Percentiles rank a stretch among this genome's conserved stretches.
Conservation (phyloP, 1,140 invertebrate genomes). For the Lysiphlebus fabarum region DNA sequence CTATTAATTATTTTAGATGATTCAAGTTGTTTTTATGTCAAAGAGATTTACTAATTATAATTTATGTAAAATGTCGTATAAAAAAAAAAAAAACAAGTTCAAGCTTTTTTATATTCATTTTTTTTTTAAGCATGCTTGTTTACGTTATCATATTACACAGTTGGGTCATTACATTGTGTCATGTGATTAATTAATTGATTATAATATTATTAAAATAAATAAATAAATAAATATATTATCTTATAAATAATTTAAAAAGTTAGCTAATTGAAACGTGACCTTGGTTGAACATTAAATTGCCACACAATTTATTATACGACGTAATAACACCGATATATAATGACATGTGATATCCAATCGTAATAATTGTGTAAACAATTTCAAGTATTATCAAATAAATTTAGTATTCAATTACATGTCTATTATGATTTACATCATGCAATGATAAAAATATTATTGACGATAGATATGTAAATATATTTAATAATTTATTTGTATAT, state of each 20-base stretch:
- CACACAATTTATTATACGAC: slow-evolving; percentile 1
- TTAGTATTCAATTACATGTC: background rate
- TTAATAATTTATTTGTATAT: background rate
- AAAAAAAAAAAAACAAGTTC: too few relatives aligned
- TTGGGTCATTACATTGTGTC: too few relatives aligned
- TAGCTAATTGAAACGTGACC: slow-evolving; percentile 14
- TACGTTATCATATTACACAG: too few relatives aligned
- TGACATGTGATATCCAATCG: background rate
- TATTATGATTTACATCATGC: too few relatives aligned
- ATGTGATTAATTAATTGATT: too few relatives aligned
- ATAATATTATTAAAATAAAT: too few relatives aligned
- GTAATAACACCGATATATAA: background rate
- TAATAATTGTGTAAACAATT: slow-evolving; percentile 9
- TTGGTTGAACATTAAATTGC: background rate
- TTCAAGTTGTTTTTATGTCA: slow-evolving; percentile 38
- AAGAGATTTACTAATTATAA: slow-evolving; percentile 38
- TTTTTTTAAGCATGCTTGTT: too few relatives aligned
- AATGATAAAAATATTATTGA: background rate
- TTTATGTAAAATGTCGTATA: slow-evolving; percentile 8
- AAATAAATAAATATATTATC: too few relatives aligned
- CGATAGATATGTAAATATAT: background rate
- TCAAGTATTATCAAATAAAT: background rate
- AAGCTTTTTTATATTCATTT: too few relatives aligned
- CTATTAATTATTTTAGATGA: slow-evolving; percentile 10
- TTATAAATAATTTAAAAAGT: background rate